Evolutionary conservation across 2,888 invertebrate genomes (phyloP).

Genomic region (Eremobia ochroleuca): DNA sequence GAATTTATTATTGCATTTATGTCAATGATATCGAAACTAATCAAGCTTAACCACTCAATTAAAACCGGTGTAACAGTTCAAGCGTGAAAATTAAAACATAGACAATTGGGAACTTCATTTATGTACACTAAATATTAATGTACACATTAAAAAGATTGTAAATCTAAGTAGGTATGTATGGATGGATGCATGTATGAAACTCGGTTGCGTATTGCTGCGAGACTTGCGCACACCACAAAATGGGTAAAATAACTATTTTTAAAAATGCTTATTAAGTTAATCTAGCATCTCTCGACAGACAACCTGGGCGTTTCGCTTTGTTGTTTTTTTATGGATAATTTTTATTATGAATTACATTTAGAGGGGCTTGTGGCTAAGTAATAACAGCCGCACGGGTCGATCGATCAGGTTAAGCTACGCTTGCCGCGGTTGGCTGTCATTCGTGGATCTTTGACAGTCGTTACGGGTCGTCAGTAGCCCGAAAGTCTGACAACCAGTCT

Average conservation of each 20-base stretch:
- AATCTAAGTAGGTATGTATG: not conserved
- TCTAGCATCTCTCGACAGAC: slow-evolving; percentile 25
- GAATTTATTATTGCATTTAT: slow-evolving; percentile 39
- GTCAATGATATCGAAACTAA: slow-evolving; percentile 47
- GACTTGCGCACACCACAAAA: slow-evolving; percentile 19
- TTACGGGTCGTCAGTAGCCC: no score
- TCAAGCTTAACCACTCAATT: slow-evolving; percentile 49
- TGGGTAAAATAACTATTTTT: slow-evolving; percentile 43
- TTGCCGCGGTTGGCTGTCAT: no score
- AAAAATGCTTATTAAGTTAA: slow-evolving; percentile 28
- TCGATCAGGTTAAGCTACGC: no score
- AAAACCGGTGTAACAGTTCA: slow-evolving; percentile 17
- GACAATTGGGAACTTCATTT: slow-evolving; percentile 32
- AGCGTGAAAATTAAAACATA: slow-evolving; percentile 38
- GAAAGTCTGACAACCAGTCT: no score
- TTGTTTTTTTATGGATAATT: not conserved
- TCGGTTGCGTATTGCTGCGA: slow-evolving; percentile 19
- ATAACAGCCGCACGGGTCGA: no score
- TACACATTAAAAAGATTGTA: slow-evolving; percentile 12
- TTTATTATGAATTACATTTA: not conserved
- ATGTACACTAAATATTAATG: slow-evolving; percentile 25
- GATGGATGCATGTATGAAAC: slow-evolving; percentile 20
- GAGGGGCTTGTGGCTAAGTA: no score
- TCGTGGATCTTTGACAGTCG: no score
- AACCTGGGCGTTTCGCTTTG: not conserved